Evolutionary conservation across 2,113 vertebrate genomes (phyloP).

Genomic region (Sphaerodactylus townsendi): DNA sequence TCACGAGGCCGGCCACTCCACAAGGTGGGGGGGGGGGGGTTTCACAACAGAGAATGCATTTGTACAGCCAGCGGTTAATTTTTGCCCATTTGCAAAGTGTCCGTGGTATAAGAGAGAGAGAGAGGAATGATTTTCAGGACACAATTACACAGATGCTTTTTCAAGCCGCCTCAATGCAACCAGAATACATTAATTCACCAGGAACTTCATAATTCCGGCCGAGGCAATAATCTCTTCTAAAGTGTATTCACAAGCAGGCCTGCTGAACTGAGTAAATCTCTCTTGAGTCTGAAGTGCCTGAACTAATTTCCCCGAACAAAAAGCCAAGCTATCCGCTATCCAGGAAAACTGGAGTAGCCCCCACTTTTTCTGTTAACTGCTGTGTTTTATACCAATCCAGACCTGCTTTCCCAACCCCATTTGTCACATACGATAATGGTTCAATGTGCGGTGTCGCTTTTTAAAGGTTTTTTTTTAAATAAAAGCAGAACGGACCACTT

Average conservation of each 20-base stretch:
- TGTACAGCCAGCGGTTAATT: no score
- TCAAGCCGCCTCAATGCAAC: background rate
- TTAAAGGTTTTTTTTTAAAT: no score
- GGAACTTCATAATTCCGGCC: background rate
- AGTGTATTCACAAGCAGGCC: background rate
- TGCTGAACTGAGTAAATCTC: background rate
- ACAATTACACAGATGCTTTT: background rate
- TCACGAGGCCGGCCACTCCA: no score
- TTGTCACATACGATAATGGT: no score
- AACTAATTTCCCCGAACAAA: background rate
- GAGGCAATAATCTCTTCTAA: background rate
- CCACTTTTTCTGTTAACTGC: no score
- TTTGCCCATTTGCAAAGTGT: no score
- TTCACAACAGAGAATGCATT: no score
- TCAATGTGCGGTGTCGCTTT: no score
- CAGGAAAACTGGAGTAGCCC: background rate
- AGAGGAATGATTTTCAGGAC: background rate
- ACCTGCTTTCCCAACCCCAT: no score
- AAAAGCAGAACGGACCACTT: background rate
- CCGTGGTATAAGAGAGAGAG: background rate
- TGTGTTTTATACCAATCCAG: no score
- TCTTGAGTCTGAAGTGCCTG: background rate
- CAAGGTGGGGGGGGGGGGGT: no score
- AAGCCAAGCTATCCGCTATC: background rate
- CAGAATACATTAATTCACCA: background rate